A percentile compares a stretch with the other conserved stretches of the same genome.
Conservation (phyloP, 2,888 invertebrate species). For the Protodeltote pygarga region DNA sequence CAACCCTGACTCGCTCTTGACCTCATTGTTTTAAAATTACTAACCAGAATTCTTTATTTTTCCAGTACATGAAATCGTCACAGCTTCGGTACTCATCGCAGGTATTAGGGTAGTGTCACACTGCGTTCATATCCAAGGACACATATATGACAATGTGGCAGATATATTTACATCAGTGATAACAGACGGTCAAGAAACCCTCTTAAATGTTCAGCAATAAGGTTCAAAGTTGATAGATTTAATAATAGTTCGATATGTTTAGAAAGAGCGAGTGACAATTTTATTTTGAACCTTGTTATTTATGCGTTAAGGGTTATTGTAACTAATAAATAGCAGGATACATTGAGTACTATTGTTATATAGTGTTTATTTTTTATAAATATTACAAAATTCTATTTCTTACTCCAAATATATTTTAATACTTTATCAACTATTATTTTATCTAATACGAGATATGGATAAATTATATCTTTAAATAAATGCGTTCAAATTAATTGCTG, state of each 20-base stretch:
- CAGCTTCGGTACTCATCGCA: conserved; percentile 15
- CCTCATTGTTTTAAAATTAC: neutral
- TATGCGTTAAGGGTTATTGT: neutral
- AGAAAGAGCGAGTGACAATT: neutral
- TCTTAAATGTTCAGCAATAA: conserved; percentile 25
- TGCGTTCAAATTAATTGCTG: conserved; percentile 12
- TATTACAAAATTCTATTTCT: no score
- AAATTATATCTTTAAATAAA: no score
- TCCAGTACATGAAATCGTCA: conserved; percentile 67
- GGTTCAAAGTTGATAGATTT: conserved; percentile 8
- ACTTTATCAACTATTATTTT: conserved; percentile 12
- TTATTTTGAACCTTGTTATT: neutral
- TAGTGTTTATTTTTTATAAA: neutral
- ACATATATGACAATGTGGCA: conserved; percentile 15
- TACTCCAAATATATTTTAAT: no score
- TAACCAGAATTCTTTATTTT: conserved; percentile 28
- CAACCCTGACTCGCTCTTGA: neutral
- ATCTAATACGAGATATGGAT: no score
- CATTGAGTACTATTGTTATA: no score
- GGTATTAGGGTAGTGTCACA: conserved; percentile 44
- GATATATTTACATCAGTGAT: conserved; percentile 28
- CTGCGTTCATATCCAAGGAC: conserved; percentile 6
- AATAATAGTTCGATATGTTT: conserved; percentile 7
- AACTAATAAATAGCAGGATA: no score
- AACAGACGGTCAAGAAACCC: conserved; percentile 28